These are phyloP conservation scores for Drosophila infuscata DNA, from an alignment of 2,888 invertebrate genomes.

Conservation along the genomic window DNA sequence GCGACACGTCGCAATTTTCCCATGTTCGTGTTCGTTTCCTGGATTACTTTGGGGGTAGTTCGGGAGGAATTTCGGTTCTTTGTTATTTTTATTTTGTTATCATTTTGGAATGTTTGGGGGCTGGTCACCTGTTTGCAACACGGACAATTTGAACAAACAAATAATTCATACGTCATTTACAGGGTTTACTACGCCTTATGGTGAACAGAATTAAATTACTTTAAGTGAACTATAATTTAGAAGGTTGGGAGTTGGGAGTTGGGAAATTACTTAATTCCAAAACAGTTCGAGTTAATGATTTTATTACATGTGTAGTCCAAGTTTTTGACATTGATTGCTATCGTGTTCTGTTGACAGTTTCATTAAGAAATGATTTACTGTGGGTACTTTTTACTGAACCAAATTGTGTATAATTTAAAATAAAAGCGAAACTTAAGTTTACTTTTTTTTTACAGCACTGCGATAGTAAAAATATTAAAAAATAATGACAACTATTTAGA, in stretches of 20 bases:
- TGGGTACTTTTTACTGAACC: neutral
- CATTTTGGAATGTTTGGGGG: slow-evolving; percentile 7
- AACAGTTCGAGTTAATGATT: neutral
- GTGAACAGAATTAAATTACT: neutral
- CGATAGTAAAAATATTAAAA: no score
- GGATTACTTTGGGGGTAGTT: neutral
- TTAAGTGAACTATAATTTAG: neutral
- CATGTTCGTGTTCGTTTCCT: slow-evolving; percentile 2
- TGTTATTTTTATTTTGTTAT: neutral
- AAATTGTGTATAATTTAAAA: neutral
- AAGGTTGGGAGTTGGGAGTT: no score
- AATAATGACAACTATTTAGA: neutral
- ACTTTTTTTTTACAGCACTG: neutral
- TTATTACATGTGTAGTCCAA: neutral
- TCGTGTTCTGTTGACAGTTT: neutral
- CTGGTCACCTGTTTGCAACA: slow-evolving; percentile 35
- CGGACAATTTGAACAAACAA: slow-evolving; percentile 15
- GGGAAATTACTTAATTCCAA: slow-evolving; percentile 13
- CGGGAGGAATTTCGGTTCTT: neutral
- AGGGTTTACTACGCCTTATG: neutral
- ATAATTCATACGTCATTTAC: slow-evolving; percentile 33
- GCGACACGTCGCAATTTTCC: neutral
- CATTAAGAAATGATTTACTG: neutral
- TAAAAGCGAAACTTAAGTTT: neutral
- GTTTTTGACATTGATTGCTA: slow-evolving; percentile 7